Evolutionary conservation across 2,888 invertebrate species (phyloP).

Genomic region (Lissonota sp.): DNA sequence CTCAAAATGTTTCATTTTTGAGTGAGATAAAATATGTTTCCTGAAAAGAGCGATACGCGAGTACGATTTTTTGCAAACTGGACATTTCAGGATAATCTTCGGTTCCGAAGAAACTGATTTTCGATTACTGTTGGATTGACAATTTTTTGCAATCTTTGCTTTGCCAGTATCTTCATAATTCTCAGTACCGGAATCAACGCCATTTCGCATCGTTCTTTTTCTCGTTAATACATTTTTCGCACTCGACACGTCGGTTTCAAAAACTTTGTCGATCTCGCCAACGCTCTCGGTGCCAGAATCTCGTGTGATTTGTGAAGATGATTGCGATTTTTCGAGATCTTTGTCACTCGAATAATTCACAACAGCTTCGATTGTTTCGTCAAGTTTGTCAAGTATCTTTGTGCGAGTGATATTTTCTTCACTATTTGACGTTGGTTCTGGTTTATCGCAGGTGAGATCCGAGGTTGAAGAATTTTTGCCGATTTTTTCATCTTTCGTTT

Average conservation of each 20-base stretch:
- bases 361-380: background rate
- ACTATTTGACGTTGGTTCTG: no score
- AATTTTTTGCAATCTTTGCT: background rate
- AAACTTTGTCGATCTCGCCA: background rate
- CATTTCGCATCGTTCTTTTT: background rate
- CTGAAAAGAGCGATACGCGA: background rate
- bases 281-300: background rate
- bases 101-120: background rate
- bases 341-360: background rate
- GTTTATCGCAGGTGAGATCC: no score
- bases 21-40: constrained; percentile 45
- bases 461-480: no score
- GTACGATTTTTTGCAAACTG: constrained; percentile 6
- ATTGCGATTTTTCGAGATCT: background rate
- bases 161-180: background rate
- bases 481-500: no score
- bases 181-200: no score
- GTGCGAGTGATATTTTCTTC: no score
- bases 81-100: background rate
- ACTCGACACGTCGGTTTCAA: background rate
- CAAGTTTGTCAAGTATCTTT: background rate
- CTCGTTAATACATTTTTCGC: background rate
- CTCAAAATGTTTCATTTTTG: constrained; percentile 25
- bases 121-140: background rate
- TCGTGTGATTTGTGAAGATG: background rate